Conservation (phyloP, 2,797 vertebrate genomes). For the Paramormyrops hopkinsi region DNA sequence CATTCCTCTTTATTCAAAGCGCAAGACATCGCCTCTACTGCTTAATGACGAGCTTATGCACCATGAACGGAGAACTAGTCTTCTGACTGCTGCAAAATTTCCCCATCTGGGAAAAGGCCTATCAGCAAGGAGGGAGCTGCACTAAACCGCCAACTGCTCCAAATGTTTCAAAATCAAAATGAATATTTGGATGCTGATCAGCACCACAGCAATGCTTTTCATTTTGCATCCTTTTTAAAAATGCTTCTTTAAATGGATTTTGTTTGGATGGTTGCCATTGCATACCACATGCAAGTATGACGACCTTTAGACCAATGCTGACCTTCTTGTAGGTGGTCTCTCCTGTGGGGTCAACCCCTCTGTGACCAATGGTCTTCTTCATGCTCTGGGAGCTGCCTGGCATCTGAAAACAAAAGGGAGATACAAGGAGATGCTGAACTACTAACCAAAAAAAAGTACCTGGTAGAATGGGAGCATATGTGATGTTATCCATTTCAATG, state of each 20-base stretch:
- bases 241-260: neutral
- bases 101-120: neutral
- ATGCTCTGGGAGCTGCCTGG: conserved; percentile 72
- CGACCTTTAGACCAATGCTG: conserved; percentile 20
- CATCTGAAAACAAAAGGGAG: conserved; percentile 59
- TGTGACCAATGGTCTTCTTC: conserved; percentile 87
- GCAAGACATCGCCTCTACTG: neutral
- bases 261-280: neutral
- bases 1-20: neutral
- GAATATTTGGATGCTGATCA: neutral
- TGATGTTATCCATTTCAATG: neutral
- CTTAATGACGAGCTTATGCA: neutral
- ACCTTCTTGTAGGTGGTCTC: conserved; percentile 99
- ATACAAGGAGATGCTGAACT: neutral
- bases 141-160: neutral
- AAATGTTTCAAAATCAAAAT: neutral
- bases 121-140: neutral
- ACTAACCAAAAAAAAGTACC: neutral
- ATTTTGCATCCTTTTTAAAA: neutral
- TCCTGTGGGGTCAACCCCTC: conserved; percentile 87
- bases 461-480: neutral
- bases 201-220: neutral
- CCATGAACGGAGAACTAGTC: neutral
- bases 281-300: neutral
- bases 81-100: neutral